Evolutionary conservation across 2,888 invertebrate genomes (phyloP), one percentile per base, ranked within the genome.

Genomic region (Dryomyza anilis): DNA sequence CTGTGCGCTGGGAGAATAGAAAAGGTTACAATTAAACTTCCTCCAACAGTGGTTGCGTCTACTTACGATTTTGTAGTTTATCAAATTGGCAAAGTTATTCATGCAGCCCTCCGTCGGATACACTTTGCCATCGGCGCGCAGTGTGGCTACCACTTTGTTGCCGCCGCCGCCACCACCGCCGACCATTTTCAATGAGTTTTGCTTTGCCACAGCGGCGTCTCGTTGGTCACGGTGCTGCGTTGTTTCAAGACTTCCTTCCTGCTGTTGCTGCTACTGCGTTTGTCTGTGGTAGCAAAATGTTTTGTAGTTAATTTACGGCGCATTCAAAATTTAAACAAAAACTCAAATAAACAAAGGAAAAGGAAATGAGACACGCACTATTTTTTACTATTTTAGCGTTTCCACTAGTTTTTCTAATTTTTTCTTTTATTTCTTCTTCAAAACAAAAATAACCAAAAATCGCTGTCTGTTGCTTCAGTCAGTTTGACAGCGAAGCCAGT

Each of bases 11-110:
- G 6, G 67, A 68, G 25, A 39, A 39, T 2, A 39, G n/a, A 12
- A 61, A 25, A 29, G 36, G 21, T 10, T 16, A 7, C 25, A 23
- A n/a, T n/a, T 30, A 21, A 63, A 19, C 10, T 46, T 19, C 53
- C 30, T 21, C 0, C 16, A 52, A 53, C 19, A 50, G 19, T 10
- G 25, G 25, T 36, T 36, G 30, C 21, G 27, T 5, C 29, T 55
- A 76, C 76, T 78, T 62, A 79, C 79, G 63, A 79, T 79, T 73
- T 80, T 78, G 63, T 79, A 79, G 59, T 78, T 77, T 64, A 78
- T 65, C 52, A 79, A 72, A 65, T 78, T 77, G 59, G 74, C 73
- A 57, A 75, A 63, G 67, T 76, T 74, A 16, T 71, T 66, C 30
- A 68, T 64, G 6, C 68, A 68, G 8, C 67, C 63, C 52, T 77